phyloP scores from a whole-genome alignment of 2,113 vertebrate genomes.

The Corythaixoides concolor region DNA sequence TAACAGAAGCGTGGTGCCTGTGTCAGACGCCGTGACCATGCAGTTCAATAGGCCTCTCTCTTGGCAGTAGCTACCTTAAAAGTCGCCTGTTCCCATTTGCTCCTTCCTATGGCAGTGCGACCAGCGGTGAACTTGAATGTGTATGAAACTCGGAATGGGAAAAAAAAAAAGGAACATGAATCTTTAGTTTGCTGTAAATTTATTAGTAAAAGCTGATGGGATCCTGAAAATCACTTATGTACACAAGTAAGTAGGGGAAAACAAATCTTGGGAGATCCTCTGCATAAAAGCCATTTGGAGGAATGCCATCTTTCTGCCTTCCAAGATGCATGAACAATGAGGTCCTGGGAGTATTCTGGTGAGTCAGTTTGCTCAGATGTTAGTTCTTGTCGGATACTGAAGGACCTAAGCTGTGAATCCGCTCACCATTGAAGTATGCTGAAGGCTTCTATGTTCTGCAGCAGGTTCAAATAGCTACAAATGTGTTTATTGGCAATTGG shows the following conservation, averaged over 20 bases:
- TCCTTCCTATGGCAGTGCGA: neutral
- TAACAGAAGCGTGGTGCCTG: neutral
- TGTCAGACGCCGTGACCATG: neutral
- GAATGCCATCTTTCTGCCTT: neutral
- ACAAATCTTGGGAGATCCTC: neutral
- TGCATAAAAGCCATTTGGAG: neutral
- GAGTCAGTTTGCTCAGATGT: neutral
- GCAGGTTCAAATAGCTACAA: neutral
- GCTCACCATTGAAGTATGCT: fast-evolving
- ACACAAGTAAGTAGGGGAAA: neutral
- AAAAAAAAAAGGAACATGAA: neutral
- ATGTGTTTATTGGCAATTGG: neutral
- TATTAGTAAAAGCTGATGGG: neutral
- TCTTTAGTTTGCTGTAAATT: neutral
- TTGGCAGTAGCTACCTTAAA: neutral
- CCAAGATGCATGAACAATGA: fast-evolving
- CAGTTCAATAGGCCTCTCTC: neutral
- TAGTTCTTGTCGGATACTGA: fast-evolving
- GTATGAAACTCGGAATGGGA: neutral
- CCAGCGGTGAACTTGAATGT: neutral
- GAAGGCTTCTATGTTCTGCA: neutral
- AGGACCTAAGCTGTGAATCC: neutral
- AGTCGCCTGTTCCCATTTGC: neutral
- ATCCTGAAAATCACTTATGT: neutral
- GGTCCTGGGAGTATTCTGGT: neutral